phyloP scores from a whole-genome alignment of 2,888 invertebrate genomes.

The Acronicta alni region DNA sequence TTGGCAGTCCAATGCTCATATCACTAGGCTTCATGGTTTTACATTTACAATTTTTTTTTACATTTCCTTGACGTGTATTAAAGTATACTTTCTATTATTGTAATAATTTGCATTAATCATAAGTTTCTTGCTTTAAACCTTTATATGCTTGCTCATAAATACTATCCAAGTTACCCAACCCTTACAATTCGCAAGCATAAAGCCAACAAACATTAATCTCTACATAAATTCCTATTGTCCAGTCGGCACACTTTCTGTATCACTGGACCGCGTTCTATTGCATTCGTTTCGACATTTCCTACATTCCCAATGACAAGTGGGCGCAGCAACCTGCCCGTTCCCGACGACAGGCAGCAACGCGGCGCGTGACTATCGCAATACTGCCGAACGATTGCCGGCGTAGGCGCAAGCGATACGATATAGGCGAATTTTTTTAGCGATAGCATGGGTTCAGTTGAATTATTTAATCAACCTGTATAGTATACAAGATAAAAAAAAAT shows the following conservation, averaged over 20 bases:
- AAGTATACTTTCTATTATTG: no score
- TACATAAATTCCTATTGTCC: slow-evolving; percentile 36
- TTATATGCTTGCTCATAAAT: background rate
- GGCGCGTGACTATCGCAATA: slow-evolving; percentile 73
- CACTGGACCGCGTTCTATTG: slow-evolving; percentile 31
- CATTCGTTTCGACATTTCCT: slow-evolving; percentile 56
- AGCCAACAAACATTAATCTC: slow-evolving; percentile 19
- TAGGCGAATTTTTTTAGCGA: background rate
- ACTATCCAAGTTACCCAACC: background rate
- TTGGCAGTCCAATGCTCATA: no score
- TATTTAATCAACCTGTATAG: no score
- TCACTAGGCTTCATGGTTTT: no score
- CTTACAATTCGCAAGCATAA: slow-evolving; percentile 8
- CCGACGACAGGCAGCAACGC: slow-evolving; percentile 64
- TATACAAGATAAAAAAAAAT: no score
- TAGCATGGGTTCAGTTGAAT: no score
- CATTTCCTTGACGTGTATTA: no score
- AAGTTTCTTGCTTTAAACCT: no score
- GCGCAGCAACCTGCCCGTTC: slow-evolving; percentile 63
- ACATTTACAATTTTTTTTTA: no score
- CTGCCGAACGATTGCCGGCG: slow-evolving; percentile 22
- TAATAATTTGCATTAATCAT: no score
- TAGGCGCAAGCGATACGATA: background rate
- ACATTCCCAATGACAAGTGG: slow-evolving; percentile 70
- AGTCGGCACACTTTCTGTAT: slow-evolving; percentile 33